Base-by-base conservation (phyloP, 2,888 invertebrate species). In the Synanthedon formicaeformis region DNA sequence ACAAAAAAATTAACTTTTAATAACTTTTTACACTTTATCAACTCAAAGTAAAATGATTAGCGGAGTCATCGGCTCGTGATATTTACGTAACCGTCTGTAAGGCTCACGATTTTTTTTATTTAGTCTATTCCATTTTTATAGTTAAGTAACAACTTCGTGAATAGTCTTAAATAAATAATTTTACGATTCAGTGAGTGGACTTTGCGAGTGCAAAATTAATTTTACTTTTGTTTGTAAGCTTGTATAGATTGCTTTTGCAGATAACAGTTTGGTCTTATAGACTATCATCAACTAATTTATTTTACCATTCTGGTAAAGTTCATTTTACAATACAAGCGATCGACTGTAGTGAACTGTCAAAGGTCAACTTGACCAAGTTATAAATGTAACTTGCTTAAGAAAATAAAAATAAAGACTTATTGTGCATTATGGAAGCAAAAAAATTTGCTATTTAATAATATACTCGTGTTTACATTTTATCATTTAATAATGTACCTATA, bases 71-170 rank as follows among this genome's bases (percentile, higher is more conserved):
- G 62, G 58, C 59, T 67, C 71, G 70, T 71, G 75, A 54, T 67
- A 70, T 66, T 66, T 71, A 71, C 70, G 75, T 69, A 78, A 78
- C 65, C 68, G 71, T 67, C 63, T 66, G 58, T 10, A 62, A 57
- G 62, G 56, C 53, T 58, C 58, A 60, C 64, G 61, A 66, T 70
- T 73, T 67, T 73, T 71, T 69, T 62, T 66, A 52, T 58, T 69
- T 71, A 71, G 64, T 66, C 68, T 70, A 67, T 61, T 58, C 57
- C 56, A 58, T 65, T 63, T 34, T 49, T 56, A 56, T 51, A 58
- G 52, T 71, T 70, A 63, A 61, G 66, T 66, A 75, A 75, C 49
- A 10, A 14, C 49, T 56, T 56, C 49, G 57, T 16, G 12, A 49
- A 45, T n/a, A 45, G 0, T 45, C 6, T 45, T 45, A 45, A 45